Base-by-base conservation (phyloP, 2,888 invertebrate genomes). In the Lithophane semibrunnea region DNA sequence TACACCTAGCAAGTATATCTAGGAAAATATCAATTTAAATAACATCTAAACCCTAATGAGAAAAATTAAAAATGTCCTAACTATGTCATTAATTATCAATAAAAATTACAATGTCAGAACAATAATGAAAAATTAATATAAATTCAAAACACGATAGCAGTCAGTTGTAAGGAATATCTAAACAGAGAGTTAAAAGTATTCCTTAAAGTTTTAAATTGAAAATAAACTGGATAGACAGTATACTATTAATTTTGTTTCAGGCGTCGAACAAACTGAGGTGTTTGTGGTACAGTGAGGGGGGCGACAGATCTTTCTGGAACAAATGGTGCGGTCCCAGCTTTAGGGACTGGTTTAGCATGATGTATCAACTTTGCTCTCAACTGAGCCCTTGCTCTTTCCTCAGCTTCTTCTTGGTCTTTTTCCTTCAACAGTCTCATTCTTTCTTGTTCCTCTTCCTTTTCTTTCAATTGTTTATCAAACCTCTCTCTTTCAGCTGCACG, bases 201-300 rank as follows among this genome's bases (percentile, higher is more conserved):
- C 60, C 71, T 70, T 73, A 68, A 70, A 71, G 77, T 72, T 44
- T 65, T 37, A 56, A 83, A 84, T 58, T 60, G 37, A 65, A 58
- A 72, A 60, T 63, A 47, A 3, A 52, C 63, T 63, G 12, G 12
- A 73, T 56, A 66, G 24, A 80, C 54, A 67, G 4, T 18, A 75
- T 73, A 52, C 10, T 21, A 47, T 37, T 88, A 92, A 75, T 93
- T 88, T 85, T 94, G 91, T 80, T 91, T 94, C 71, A 95, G 87
- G 87, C 94, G 92, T 74, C 95, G 92, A 21, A 96, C 88, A 91
- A 97, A 97, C 78, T 95, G 96, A 0, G 98, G 98, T 79, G 98
- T 98, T 73, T 97, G 96, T 0, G 98, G 98, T 29, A 97, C 94
- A 2, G 98, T 98, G 2, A 98, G 89, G 9, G 96, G 96, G 65